phyloP scores from a whole-genome alignment of 2,888 invertebrate genomes.

The Pseudococcus longispinus region DNA sequence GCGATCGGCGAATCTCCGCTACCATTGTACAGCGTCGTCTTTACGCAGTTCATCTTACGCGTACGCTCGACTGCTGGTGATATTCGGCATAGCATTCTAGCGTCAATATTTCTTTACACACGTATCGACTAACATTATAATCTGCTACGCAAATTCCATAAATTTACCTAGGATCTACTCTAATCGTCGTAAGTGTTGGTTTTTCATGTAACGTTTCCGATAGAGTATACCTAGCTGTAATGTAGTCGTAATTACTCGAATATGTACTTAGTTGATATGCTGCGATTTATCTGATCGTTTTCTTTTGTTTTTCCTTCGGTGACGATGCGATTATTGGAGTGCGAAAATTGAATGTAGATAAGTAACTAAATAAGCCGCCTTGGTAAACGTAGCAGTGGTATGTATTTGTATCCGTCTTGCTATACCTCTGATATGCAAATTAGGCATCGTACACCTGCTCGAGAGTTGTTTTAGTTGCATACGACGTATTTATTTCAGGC shows the following conservation, averaged over 20 bases:
- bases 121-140: not conserved
- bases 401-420: not conserved
- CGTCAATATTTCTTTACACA: not conserved
- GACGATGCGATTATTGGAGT: no score
- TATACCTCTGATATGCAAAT: not conserved
- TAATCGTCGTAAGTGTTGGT: no score
- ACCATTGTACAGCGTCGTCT: slow-evolving; percentile 44
- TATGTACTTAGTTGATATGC: no score
- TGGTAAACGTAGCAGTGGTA: no score
- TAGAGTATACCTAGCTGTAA: no score
- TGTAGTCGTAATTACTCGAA: no score
- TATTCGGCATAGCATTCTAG: not conserved
- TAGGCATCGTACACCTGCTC: not conserved
- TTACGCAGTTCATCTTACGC: slow-evolving; percentile 19
- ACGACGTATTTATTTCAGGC: not conserved
- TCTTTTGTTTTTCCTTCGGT: no score
- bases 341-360: no score
- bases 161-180: not conserved
- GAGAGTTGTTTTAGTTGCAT: not conserved
- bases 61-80: not conserved
- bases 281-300: no score
- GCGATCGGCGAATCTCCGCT: slow-evolving; percentile 54
- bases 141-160: not conserved
- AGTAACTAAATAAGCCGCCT: no score
- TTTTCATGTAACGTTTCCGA: no score